Conservation (phyloP, 92 coral and sea anemone genomes). For the Porites rus region DNA sequence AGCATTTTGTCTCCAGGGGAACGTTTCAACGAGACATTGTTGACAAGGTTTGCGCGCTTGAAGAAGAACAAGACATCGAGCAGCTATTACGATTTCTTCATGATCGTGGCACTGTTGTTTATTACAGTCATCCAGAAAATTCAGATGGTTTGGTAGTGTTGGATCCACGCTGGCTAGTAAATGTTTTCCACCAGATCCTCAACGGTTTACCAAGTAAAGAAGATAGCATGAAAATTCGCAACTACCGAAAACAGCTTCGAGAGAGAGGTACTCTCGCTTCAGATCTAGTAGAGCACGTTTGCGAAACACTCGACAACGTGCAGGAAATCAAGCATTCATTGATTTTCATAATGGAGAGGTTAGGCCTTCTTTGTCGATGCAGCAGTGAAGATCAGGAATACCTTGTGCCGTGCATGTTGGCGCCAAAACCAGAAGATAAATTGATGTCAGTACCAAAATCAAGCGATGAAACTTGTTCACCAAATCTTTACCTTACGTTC, state of each 20-base stretch:
- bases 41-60: not conserved
- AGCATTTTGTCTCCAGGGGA: not conserved
- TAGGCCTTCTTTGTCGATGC: constrained; percentile 16
- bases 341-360: constrained; percentile 23
- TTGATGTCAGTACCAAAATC: not conserved
- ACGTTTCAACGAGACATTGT: constrained; percentile 2
- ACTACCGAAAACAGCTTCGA: constrained; percentile 8
- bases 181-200: constrained; percentile 14
- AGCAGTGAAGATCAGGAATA: not conserved
- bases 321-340: constrained; percentile 12
- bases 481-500: constrained; percentile 32
- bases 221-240: constrained; percentile 15
- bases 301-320: not conserved
- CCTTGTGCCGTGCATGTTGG: constrained; percentile 38
- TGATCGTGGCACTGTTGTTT: constrained; percentile 22
- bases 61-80: constrained; percentile 2
- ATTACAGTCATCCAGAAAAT: not conserved
- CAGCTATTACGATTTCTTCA: constrained; percentile 31
- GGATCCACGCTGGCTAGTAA: constrained; percentile 38
- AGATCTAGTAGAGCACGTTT: constrained; percentile 14
- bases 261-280: constrained; percentile 23
- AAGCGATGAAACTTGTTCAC: not conserved
- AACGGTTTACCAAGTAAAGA: not conserved
- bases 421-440: not conserved
- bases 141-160: constrained; percentile 33